These are phyloP conservation scores for Agraylea sexmaculata DNA, from an alignment of 1,140 invertebrate genomes.

Conservation along the genomic window DNA sequence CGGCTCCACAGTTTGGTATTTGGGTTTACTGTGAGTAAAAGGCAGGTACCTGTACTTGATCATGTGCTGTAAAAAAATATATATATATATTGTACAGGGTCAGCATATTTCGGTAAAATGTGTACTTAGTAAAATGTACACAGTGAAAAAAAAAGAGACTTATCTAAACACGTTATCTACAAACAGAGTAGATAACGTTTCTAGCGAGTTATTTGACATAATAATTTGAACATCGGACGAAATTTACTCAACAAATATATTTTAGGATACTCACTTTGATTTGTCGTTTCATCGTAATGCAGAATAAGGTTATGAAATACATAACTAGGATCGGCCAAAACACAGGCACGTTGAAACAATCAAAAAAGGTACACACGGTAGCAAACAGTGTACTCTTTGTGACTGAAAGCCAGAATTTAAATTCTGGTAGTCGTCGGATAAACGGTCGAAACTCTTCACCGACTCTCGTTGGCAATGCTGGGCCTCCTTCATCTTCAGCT, in stretches of 20 bases:
- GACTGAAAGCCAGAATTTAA: slow-evolving; percentile 99
- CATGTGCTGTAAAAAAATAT: slow-evolving; percentile 84
- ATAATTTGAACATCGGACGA: slow-evolving; percentile 8
- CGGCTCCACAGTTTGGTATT: slow-evolving; percentile 61
- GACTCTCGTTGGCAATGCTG: slow-evolving; percentile 83
- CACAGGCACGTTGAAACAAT: slow-evolving; percentile 97
- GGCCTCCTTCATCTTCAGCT: slow-evolving; percentile 69
- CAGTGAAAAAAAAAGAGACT: too few species aligned
- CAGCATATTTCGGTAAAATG: too few species aligned
- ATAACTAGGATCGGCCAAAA: slow-evolving; percentile 99
- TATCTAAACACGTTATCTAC: neutral
- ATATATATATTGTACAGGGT: slow-evolving; percentile 3
- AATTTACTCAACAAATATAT: too few species aligned
- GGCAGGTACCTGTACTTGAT: slow-evolving; percentile 98
- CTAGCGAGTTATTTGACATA: neutral
- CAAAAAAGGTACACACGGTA: slow-evolving; percentile 91
- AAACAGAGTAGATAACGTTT: slow-evolving; percentile 4
- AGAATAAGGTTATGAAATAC: slow-evolving; percentile 97
- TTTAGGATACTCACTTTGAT: slow-evolving; percentile 76
- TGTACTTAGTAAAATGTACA: too few species aligned
- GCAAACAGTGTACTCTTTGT: slow-evolving; percentile 90
- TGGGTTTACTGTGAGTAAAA: slow-evolving; percentile 95
- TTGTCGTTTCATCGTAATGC: slow-evolving; percentile 99
- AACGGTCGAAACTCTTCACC: slow-evolving; percentile 99
- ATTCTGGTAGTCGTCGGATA: slow-evolving; percentile 94